Percentiles rank a stretch among this genome's conserved stretches.
Conservation (phyloP, 2,113 vertebrate species). For the Scortum barcoo region DNA sequence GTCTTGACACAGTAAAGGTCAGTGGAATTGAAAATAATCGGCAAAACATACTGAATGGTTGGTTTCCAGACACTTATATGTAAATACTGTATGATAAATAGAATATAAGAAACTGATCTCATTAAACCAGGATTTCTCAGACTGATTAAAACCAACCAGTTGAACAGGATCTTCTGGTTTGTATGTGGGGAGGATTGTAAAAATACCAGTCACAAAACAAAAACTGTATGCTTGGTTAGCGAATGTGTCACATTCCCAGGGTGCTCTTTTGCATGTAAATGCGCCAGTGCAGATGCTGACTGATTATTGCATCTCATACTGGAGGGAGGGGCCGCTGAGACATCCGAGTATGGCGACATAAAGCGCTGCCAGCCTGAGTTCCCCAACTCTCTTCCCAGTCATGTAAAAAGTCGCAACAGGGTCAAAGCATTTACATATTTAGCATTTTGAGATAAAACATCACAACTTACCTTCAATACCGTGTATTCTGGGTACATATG, state of each 20-base stretch:
- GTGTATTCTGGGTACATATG: neutral
- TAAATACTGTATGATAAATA: neutral
- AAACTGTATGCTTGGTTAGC: neutral
- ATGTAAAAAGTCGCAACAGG: neutral
- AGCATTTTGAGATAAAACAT: neutral
- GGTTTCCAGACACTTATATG: neutral
- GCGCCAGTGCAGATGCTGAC: neutral
- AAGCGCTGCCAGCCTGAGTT: neutral
- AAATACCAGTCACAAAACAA: neutral
- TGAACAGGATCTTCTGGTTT: neutral
- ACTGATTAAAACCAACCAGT: neutral
- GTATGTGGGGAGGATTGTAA: neutral
- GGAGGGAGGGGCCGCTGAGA: neutral
- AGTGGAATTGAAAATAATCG: neutral
- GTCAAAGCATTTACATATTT: neutral
- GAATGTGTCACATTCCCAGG: neutral
- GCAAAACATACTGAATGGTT: neutral
- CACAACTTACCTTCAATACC: neutral
- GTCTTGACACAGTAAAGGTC: neutral
- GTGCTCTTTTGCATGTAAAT: neutral
- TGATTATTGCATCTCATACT: neutral
- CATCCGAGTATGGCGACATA: fast-evolving
- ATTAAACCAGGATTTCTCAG: neutral
- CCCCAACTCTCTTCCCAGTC: neutral
- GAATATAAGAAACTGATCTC: neutral